These are phyloP conservation scores for Hirtodrosophila cameraria DNA, from an alignment of 2,888 invertebrate species.

Conservation along the genomic window DNA sequence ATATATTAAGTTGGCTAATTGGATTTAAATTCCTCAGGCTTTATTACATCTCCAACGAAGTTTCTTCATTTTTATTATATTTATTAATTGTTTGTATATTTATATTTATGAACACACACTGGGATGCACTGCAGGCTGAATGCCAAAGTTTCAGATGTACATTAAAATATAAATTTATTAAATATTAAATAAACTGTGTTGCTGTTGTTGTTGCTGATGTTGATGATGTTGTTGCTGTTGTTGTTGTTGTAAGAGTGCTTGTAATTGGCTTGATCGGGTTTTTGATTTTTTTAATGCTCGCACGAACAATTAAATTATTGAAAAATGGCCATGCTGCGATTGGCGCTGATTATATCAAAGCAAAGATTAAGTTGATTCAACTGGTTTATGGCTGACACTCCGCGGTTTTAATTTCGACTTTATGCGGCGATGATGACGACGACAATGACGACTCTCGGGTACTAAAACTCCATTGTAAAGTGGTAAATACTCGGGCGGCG, in stretches of 20 bases:
- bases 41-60: conserved; percentile 25
- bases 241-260: no score
- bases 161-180: neutral
- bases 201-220: no score
- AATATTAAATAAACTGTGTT: neutral
- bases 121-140: conserved; percentile 4
- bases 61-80: conserved; percentile 41
- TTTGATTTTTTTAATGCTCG: conserved; percentile 24
- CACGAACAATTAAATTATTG: conserved; percentile 41
- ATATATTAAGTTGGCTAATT: no score
- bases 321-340: conserved; percentile 39
- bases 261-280: conserved; percentile 10
- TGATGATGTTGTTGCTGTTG: neutral
- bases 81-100: conserved; percentile 10
- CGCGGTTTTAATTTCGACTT: conserved; percentile 81
- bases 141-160: conserved; percentile 2
- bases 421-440: conserved; percentile 82
- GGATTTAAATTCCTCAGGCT: conserved; percentile 6
- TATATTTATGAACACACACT: conserved; percentile 13
- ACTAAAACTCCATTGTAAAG: conserved; percentile 82
- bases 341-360: conserved; percentile 47
- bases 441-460: conserved; percentile 81
- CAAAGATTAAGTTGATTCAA: conserved; percentile 59
- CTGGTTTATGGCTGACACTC: conserved; percentile 77
- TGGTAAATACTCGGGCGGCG: conserved; percentile 80